Evolutionary conservation across 1,140 invertebrate genomes (phyloP).

Genomic region (Saxidomus purpurata): DNA sequence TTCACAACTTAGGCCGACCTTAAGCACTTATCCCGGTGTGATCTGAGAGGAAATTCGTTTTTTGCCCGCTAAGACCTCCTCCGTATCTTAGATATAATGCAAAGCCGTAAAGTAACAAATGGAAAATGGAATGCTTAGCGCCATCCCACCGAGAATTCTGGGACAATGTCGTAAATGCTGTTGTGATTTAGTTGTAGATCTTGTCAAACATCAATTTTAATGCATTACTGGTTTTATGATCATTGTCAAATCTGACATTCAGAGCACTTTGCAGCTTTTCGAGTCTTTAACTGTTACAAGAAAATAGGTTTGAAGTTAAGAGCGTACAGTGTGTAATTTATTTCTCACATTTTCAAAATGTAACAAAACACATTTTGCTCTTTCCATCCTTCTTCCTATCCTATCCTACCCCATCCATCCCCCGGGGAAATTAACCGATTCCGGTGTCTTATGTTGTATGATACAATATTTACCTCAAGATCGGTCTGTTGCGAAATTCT

Average conservation of each 20-base stretch:
- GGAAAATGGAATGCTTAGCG: not conserved
- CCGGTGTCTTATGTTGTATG: no score
- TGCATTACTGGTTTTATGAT: not conserved
- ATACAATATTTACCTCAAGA: no score
- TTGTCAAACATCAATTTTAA: not conserved
- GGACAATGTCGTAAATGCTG: slow-evolving; percentile 39
- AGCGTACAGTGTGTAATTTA: no score
- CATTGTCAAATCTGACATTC: not conserved
- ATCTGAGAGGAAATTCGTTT: slow-evolving; percentile 39
- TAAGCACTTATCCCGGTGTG: slow-evolving; percentile 29
- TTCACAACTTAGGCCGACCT: slow-evolving; percentile 36
- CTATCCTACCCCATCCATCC: no score
- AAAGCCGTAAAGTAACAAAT: slow-evolving; percentile 45
- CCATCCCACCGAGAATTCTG: slow-evolving; percentile 42
- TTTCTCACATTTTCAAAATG: no score
- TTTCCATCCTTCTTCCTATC: no score
- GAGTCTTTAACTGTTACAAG: no score
- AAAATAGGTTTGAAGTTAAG: no score
- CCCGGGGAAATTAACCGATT: no score
- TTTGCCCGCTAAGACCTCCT: not conserved
- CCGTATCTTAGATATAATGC: not conserved
- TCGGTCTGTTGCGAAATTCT: no score
- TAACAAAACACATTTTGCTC: no score
- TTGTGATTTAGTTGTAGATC: slow-evolving; percentile 15
- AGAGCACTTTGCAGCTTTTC: not conserved